Conservation (phyloP, 92 coral and sea anemone genomes). For the Zoanthus sociatus region DNA sequence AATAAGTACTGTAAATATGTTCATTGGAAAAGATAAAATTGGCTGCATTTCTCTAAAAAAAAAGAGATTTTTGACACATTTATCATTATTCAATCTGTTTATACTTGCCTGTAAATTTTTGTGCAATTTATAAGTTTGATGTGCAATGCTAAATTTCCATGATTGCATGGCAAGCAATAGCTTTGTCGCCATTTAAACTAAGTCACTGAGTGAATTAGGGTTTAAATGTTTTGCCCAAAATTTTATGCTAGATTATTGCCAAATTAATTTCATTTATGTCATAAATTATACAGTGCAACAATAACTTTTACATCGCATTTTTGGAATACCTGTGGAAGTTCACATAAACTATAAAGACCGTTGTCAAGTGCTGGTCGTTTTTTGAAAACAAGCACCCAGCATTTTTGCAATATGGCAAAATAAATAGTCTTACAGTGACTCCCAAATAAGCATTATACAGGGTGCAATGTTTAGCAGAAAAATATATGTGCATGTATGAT, state of each 20-base stretch:
- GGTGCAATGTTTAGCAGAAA: slow-evolving; percentile 11
- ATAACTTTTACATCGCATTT: not conserved
- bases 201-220: too few species aligned
- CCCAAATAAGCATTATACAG: not conserved
- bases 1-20: not conserved
- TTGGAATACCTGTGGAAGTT: slow-evolving; percentile 35
- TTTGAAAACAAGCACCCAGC: slow-evolving; percentile 13
- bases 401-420: not conserved
- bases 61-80: slow-evolving; percentile 1
- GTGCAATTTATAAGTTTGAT: slow-evolving; percentile 12
- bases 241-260: slow-evolving; percentile 19
- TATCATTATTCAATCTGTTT: not conserved
- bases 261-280: not conserved
- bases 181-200: too few species aligned
- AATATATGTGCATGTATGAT: not conserved
- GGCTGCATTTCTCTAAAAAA: slow-evolving; percentile 13
- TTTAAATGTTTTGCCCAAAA: not conserved
- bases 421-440: not conserved
- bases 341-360: slow-evolving; percentile 7
- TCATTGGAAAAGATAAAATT: slow-evolving; percentile 4
- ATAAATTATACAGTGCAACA: not conserved
- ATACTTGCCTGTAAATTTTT: not conserved
- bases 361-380: not conserved
- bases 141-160: too few species aligned
- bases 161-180: too few species aligned